phyloP scores from a whole-genome alignment of 2,888 invertebrate species.

The Ypsolopha sequella region DNA sequence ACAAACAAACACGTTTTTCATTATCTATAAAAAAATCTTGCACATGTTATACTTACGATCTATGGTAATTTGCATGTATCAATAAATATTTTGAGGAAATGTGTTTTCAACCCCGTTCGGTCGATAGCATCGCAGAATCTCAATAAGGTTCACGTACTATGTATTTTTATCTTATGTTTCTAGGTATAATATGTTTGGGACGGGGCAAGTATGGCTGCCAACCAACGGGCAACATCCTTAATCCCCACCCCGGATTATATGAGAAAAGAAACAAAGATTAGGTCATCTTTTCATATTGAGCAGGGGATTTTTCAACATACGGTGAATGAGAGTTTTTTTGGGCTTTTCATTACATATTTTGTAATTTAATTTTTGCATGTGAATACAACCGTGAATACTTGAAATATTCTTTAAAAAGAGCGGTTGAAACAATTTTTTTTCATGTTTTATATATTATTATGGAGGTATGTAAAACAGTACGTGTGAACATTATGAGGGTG shows the following conservation, averaged over 20 bases:
- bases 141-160: constrained; percentile 9
- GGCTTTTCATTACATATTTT: too few relatives aligned
- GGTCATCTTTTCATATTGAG: background rate
- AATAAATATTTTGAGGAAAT: constrained; percentile 13
- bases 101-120: constrained; percentile 12
- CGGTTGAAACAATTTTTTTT: too few relatives aligned
- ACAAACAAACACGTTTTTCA: too few relatives aligned
- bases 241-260: background rate
- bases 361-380: too few relatives aligned
- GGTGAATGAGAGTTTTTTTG: too few relatives aligned
- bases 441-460: too few relatives aligned
- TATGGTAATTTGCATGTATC: constrained; percentile 15
- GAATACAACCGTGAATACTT: too few relatives aligned
- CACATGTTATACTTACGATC: background rate
- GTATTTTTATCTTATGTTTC: background rate
- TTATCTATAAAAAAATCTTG: too few relatives aligned
- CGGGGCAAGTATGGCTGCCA: background rate
- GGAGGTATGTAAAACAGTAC: too few relatives aligned
- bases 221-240: background rate
- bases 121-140: constrained; percentile 13
- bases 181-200: background rate
- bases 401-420: too few relatives aligned
- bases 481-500: too few relatives aligned
- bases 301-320: background rate
- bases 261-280: background rate